Evolutionary conservation across 2,888 invertebrate genomes (phyloP).

Genomic region (Ethmia dodecea): DNA sequence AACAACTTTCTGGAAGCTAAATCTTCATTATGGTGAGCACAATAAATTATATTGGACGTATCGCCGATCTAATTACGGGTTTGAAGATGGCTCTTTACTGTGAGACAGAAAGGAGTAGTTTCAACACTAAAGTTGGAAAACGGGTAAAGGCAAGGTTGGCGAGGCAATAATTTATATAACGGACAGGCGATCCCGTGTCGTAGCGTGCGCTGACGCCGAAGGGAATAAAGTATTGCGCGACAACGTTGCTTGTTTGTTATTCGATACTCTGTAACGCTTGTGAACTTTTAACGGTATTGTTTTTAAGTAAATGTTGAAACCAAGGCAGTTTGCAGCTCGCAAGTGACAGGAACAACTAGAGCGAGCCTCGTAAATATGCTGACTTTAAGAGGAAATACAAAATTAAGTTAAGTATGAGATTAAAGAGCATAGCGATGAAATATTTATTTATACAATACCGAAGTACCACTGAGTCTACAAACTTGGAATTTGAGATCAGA

Average conservation of each 20-base stretch:
- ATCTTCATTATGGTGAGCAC: slow-evolving; percentile 62
- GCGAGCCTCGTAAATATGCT: too few relatives aligned
- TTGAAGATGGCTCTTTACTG: neutral
- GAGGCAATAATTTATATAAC: slow-evolving; percentile 49
- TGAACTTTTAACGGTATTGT: slow-evolving; percentile 34
- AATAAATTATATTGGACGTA: slow-evolving; percentile 53
- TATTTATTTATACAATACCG: too few relatives aligned
- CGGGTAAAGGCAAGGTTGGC: slow-evolving; percentile 21
- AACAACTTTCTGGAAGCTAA: slow-evolving; percentile 46
- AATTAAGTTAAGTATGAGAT: too few relatives aligned
- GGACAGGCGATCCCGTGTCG: slow-evolving; percentile 56
- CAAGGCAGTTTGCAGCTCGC: too few relatives aligned
- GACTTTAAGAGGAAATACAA: too few relatives aligned
- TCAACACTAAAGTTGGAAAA: slow-evolving; percentile 1
- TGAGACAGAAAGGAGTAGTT: neutral
- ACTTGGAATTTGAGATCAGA: too few relatives aligned
- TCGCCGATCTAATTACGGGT: slow-evolving; percentile 53
- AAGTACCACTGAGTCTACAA: too few relatives aligned
- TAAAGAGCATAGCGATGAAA: too few relatives aligned
- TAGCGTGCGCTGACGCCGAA: slow-evolving; percentile 29
- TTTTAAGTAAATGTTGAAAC: slow-evolving; percentile 11
- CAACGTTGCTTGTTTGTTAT: slow-evolving; percentile 35
- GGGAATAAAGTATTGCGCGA: slow-evolving; percentile 48
- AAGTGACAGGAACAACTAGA: slow-evolving; percentile 6
- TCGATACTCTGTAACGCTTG: slow-evolving; percentile 47